These are phyloP conservation scores for Leucozona laternaria DNA, from an alignment of 2,888 invertebrate genomes.

Conservation along the genomic window DNA sequence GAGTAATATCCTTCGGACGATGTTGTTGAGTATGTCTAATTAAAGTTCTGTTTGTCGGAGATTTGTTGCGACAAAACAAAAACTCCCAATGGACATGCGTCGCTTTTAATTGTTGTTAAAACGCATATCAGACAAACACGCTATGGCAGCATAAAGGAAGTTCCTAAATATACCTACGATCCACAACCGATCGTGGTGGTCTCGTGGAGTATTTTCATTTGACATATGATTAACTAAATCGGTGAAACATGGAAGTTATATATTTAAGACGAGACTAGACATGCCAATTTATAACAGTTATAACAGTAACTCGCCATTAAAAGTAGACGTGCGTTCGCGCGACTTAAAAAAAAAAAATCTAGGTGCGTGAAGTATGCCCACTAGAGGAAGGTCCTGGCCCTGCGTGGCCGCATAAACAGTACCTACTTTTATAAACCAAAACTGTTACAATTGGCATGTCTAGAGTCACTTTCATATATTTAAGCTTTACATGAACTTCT, in stretches of 20 bases:
- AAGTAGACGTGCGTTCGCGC: no score
- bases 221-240: constrained; percentile 43
- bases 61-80: constrained; percentile 38
- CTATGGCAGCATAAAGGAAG: not conserved
- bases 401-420: no score
- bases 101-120: constrained; percentile 63
- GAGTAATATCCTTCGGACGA: constrained; percentile 24
- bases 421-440: no score
- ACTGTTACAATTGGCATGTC: no score
- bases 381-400: no score
- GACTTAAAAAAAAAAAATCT: no score
- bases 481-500: no score
- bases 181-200: constrained; percentile 44
- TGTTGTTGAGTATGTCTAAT: constrained; percentile 48
- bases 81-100: constrained; percentile 56
- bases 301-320: no score
- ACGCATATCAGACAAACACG: constrained; percentile 24
- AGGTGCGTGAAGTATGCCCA: no score
- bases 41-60: constrained; percentile 55
- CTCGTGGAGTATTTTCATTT: constrained; percentile 23
- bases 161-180: not conserved
- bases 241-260: not conserved
- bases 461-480: no score
- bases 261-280: no score
- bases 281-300: no score